phyloP scores from a whole-genome alignment of 1,140 invertebrate genomes.

The Euura saliciscinereae region DNA sequence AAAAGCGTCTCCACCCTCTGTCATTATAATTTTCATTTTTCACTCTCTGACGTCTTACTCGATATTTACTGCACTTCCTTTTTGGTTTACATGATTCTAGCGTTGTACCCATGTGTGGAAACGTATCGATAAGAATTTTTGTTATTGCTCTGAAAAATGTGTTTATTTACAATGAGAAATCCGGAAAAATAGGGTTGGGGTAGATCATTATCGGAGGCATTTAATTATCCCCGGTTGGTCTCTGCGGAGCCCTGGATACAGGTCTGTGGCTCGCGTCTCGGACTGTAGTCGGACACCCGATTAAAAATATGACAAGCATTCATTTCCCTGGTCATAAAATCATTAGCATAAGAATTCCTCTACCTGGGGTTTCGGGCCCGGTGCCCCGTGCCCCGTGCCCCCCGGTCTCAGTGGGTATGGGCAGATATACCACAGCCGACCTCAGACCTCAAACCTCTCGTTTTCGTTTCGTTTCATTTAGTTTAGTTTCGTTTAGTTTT shows the following conservation, averaged over 20 bases:
- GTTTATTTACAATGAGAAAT: too few relatives aligned
- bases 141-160: too few relatives aligned
- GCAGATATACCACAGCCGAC: too few relatives aligned
- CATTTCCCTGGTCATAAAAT: conserved; percentile 62
- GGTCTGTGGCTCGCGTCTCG: not conserved
- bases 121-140: too few relatives aligned
- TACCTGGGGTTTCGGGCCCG: conserved; percentile 47
- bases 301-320: conserved; percentile 60
- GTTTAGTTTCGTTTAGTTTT: conserved; percentile 14
- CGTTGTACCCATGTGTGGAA: too few relatives aligned
- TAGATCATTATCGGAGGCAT: not conserved
- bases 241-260: not conserved
- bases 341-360: conserved; percentile 63
- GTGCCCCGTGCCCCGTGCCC: too few relatives aligned
- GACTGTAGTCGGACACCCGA: conserved; percentile 1
- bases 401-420: not conserved
- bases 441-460: conserved; percentile 21
- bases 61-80: too few relatives aligned
- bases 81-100: too few relatives aligned
- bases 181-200: too few relatives aligned
- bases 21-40: too few relatives aligned
- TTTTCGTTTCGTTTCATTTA: conserved; percentile 15
- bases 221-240: conserved; percentile 2
- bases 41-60: too few relatives aligned
- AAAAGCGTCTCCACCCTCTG: too few relatives aligned